phyloP scores from a whole-genome alignment of 2,113 vertebrate genomes.

The Paracanthobrama guichenoti region DNA sequence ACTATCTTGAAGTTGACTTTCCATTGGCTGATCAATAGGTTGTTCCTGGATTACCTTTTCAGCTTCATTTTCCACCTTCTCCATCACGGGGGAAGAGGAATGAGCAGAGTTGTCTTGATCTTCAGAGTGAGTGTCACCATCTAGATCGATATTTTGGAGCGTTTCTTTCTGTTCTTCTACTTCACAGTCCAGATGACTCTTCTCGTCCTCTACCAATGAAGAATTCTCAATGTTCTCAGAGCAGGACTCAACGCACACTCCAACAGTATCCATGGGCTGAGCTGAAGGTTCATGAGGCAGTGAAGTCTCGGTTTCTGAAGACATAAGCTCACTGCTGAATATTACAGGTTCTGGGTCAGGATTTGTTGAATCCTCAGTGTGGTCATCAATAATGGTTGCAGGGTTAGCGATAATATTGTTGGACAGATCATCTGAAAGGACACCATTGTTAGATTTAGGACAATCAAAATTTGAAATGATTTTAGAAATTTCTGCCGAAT shows the following conservation, averaged over 20 bases:
- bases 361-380: not conserved
- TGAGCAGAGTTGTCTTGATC: not conserved
- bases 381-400: not conserved
- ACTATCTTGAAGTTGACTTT: not conserved
- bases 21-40: constrained; percentile 7
- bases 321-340: not conserved
- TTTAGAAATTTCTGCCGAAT: not conserved
- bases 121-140: not conserved
- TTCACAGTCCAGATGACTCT: not conserved
- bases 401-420: constrained; percentile 2
- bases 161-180: not conserved
- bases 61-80: not conserved
- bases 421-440: not conserved
- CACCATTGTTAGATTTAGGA: not conserved
- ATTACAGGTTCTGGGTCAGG: not conserved
- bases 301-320: not conserved
- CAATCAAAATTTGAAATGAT: not conserved
- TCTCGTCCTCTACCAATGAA: not conserved
- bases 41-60: not conserved
- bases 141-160: not conserved
- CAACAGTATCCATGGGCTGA: not conserved
- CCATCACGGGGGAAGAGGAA: not conserved
- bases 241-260: not conserved
- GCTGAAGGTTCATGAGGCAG: not conserved
- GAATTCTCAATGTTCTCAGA: constrained; percentile 1